phyloP scores from a whole-genome alignment of 1,140 invertebrate species.

The Wiebesia pumilae region DNA sequence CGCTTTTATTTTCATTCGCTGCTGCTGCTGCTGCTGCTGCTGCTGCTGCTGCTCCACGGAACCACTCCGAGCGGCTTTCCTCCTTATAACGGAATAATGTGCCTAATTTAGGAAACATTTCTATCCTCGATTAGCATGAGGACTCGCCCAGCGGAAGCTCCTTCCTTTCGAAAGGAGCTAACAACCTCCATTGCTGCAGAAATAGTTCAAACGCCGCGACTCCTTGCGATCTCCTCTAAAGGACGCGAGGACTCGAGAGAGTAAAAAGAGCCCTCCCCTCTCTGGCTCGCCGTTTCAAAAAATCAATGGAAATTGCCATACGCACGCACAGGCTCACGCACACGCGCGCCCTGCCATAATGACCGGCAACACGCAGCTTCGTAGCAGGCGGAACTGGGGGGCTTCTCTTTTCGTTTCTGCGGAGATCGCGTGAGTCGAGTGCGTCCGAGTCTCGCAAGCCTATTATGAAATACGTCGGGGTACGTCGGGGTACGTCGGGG shows the following conservation, averaged over 20 bases:
- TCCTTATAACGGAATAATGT: neutral
- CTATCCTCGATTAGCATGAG: neutral
- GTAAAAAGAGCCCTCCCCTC: neutral
- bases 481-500: too few species aligned
- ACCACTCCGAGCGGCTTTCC: neutral
- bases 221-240: neutral
- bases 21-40: too few species aligned
- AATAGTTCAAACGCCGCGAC: neutral
- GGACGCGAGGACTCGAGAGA: neutral
- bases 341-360: slow-evolving; percentile 30
- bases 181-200: neutral
- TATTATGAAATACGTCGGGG: neutral
- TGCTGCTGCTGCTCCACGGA: neutral
- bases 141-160: too few species aligned
- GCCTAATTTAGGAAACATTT: neutral
- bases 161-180: neutral
- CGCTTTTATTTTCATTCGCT: neutral
- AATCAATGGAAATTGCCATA: slow-evolving; percentile 41
- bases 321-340: slow-evolving; percentile 9
- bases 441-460: neutral
- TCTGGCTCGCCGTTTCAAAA: neutral
- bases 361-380: slow-evolving; percentile 18
- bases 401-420: neutral
- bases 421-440: slow-evolving; percentile 6
- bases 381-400: neutral